These are phyloP conservation scores for Syngnathus rostellatus DNA, from an alignment of 2,797 vertebrate genomes.

Conservation along the genomic window DNA sequence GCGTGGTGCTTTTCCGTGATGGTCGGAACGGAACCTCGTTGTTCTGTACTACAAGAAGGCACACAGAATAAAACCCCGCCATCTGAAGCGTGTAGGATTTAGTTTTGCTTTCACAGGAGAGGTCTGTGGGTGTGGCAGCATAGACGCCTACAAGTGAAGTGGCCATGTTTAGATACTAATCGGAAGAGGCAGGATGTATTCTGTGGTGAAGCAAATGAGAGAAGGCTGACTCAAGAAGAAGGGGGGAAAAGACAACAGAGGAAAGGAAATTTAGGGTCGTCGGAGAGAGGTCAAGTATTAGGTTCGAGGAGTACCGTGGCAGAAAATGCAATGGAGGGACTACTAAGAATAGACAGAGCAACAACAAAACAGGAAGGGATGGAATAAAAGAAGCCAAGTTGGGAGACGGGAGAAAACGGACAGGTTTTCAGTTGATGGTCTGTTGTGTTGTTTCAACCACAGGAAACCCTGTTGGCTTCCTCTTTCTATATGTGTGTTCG, in stretches of 20 bases:
- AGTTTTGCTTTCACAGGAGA: neutral
- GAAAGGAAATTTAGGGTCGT: neutral
- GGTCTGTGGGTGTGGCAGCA: neutral
- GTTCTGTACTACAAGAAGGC: no score
- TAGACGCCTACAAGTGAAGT: neutral
- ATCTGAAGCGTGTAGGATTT: no score
- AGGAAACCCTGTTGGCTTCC: conserved; percentile 52
- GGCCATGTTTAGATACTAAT: neutral
- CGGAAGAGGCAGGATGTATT: conserved; percentile 47
- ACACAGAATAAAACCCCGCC: no score
- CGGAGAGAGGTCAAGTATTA: neutral
- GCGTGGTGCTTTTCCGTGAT: no score
- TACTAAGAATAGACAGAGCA: conserved; percentile 31
- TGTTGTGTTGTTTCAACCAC: conserved; percentile 37
- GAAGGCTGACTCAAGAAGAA: conserved; percentile 38
- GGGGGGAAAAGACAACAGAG: conserved; percentile 10
- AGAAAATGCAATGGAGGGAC: conserved; percentile 7
- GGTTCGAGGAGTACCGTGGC: neutral
- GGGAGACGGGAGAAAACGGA: conserved; percentile 17
- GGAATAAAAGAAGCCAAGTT: conserved; percentile 17
- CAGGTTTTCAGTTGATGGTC: conserved; percentile 22
- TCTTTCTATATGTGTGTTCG: conserved; percentile 36
- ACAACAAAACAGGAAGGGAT: conserved; percentile 33
- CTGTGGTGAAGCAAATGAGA: conserved; percentile 45
- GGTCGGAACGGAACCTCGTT: no score